These are phyloP conservation scores for Pluvianellus socialis DNA, from an alignment of 2,113 vertebrate species.

Conservation along the genomic window DNA sequence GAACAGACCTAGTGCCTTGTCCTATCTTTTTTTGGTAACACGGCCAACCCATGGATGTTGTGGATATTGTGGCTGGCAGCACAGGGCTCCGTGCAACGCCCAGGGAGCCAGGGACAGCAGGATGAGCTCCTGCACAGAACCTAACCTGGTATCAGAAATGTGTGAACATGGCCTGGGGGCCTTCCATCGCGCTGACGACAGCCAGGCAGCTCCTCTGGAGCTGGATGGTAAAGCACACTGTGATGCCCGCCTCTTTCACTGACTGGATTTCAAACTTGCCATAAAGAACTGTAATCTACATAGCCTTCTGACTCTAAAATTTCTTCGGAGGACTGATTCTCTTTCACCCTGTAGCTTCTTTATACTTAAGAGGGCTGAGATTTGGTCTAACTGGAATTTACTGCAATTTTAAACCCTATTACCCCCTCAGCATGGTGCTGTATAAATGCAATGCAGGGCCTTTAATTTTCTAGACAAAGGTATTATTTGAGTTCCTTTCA, in stretches of 20 bases:
- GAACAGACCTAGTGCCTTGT: not conserved
- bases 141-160: not conserved
- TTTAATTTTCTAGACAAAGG: slow-evolving; percentile 53
- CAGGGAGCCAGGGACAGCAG: not conserved
- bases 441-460: not conserved
- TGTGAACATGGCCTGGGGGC: not conserved
- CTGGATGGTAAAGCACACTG: not conserved
- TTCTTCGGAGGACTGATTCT: not conserved
- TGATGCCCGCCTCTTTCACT: too few relatives aligned
- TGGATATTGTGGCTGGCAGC: not conserved
- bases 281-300: not conserved
- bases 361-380: not conserved
- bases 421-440: slow-evolving; percentile 37
- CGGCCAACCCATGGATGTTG: not conserved
- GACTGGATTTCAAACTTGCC: not conserved
- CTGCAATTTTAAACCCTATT: slow-evolving; percentile 34
- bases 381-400: not conserved
- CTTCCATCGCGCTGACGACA: fast-evolving
- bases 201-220: not conserved
- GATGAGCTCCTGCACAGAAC: not conserved
- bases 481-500: slow-evolving; percentile 55
- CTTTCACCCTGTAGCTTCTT: not conserved
- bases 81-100: not conserved
- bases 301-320: not conserved
- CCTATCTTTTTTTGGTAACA: not conserved